Evolutionary conservation across 2,797 vertebrate genomes (phyloP).

Genomic region (Syncerus caffer): DNA sequence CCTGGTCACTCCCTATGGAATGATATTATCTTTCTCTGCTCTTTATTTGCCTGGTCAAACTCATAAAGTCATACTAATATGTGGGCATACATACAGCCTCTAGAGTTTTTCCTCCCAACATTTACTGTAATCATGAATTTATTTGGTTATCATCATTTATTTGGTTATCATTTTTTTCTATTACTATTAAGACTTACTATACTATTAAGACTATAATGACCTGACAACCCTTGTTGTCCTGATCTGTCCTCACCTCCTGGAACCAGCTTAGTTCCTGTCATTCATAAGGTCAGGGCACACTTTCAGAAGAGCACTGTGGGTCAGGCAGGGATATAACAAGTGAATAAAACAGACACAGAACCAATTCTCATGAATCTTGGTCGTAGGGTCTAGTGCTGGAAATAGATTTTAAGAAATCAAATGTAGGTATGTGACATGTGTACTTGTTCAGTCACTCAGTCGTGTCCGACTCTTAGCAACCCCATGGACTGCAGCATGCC

Average conservation of each 20-base stretch:
- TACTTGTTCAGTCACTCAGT: neutral
- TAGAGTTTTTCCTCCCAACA: neutral
- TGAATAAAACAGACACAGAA: neutral
- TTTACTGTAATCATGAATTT: neutral
- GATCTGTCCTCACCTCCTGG: neutral
- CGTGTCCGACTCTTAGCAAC: rapidly evolving
- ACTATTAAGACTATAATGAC: neutral
- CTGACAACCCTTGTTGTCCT: neutral
- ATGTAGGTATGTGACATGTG: neutral
- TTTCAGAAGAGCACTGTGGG: neutral
- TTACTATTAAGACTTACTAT: neutral
- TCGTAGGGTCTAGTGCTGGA: neutral
- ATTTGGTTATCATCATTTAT: neutral
- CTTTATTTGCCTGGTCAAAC: neutral
- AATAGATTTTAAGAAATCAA: neutral
- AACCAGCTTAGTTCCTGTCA: neutral
- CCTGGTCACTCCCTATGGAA: neutral
- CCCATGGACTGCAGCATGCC: neutral
- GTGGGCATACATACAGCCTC: neutral
- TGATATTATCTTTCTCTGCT: neutral
- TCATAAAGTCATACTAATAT: neutral
- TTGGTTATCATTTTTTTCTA: rapidly evolving
- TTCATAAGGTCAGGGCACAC: neutral
- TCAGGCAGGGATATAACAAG: neutral
- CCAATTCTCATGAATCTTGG: neutral